Evolutionary conservation across 2,113 vertebrate genomes (phyloP).

Genomic region (Synodontis membranacea): DNA sequence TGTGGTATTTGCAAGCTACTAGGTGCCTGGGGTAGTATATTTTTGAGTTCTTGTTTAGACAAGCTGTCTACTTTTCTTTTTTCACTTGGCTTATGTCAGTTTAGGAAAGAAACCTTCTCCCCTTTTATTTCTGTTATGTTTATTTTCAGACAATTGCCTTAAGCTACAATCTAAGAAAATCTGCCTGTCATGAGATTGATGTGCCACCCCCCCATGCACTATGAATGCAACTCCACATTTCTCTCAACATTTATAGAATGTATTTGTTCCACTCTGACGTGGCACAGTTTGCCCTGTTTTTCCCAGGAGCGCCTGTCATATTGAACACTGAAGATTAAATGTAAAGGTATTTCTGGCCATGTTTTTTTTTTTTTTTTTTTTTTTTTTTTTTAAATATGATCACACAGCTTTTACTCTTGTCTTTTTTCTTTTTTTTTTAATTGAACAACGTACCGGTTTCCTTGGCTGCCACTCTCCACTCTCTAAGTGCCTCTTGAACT

Average conservation of each 20-base stretch:
- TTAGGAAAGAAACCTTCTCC: constrained; percentile 25
- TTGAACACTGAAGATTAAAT: not conserved
- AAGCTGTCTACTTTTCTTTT: not conserved
- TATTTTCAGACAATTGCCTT: constrained; percentile 42
- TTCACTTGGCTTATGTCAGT: constrained; percentile 11
- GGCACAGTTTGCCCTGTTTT: not conserved
- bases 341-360: constrained; percentile 1
- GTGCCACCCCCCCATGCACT: constrained; percentile 57
- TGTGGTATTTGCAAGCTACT: constrained; percentile 30
- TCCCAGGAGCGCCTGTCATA: not conserved
- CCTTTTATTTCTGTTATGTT: constrained; percentile 35
- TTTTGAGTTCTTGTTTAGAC: constrained; percentile 32
- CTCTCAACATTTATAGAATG: not conserved
- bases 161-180: constrained; percentile 59
- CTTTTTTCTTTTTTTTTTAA: constrained; percentile 31
- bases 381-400: constrained; percentile 31
- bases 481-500: not conserved
- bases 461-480: not conserved
- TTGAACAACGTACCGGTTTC: constrained; percentile 35
- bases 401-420: constrained; percentile 18
- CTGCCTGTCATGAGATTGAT: constrained; percentile 63
- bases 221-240: constrained; percentile 21
- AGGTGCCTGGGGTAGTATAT: not conserved
- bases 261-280: not conserved
- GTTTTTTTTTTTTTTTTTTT: constrained; percentile 13